Evolutionary conservation across 2,888 invertebrate species (phyloP).

Genomic region (Caenorhabditis becei): DNA sequence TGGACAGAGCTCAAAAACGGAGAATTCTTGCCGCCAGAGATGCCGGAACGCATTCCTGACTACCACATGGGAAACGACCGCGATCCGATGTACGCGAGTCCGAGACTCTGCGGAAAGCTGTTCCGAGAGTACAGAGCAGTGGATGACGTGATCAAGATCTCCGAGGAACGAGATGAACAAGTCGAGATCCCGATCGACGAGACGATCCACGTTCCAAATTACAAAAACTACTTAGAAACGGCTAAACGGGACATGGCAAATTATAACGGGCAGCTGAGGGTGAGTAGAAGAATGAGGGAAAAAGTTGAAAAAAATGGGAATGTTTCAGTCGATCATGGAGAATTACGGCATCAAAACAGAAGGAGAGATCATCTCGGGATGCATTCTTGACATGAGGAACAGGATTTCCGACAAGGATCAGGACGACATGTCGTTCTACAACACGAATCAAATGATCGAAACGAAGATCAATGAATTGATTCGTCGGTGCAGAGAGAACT

Average conservation of each 20-base stretch:
- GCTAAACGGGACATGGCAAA: slow-evolving; percentile 52
- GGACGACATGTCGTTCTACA: slow-evolving; percentile 79
- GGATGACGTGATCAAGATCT: slow-evolving; percentile 67
- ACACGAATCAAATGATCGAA: slow-evolving; percentile 77
- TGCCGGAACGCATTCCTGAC: slow-evolving; percentile 62
- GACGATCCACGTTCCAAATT: slow-evolving; percentile 41
- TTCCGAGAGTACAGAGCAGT: slow-evolving; percentile 68
- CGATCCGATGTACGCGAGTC: slow-evolving; percentile 56
- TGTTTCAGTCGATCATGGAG: slow-evolving; percentile 71
- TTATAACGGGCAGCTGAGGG: slow-evolving; percentile 69
- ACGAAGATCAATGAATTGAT: slow-evolving; percentile 61
- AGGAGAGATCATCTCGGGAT: slow-evolving; percentile 76
- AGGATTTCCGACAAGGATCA: slow-evolving; percentile 76
- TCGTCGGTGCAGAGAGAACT: slow-evolving; percentile 43
- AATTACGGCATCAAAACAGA: slow-evolving; percentile 77
- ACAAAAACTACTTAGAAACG: slow-evolving; percentile 36
- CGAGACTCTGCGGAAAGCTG: slow-evolving; percentile 71
- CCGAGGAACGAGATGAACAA: slow-evolving; percentile 63
- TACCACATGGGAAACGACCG: slow-evolving; percentile 50
- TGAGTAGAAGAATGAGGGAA: slow-evolving; percentile 17
- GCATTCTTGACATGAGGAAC: slow-evolving; percentile 71
- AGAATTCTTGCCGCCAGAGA: slow-evolving; percentile 58
- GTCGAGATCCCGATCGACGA: slow-evolving; percentile 44
- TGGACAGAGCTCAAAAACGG: slow-evolving; percentile 53
- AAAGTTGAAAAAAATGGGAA: too few relatives aligned